phyloP scores from a whole-genome alignment of 2,888 invertebrate species.

The Globia sparganii region DNA sequence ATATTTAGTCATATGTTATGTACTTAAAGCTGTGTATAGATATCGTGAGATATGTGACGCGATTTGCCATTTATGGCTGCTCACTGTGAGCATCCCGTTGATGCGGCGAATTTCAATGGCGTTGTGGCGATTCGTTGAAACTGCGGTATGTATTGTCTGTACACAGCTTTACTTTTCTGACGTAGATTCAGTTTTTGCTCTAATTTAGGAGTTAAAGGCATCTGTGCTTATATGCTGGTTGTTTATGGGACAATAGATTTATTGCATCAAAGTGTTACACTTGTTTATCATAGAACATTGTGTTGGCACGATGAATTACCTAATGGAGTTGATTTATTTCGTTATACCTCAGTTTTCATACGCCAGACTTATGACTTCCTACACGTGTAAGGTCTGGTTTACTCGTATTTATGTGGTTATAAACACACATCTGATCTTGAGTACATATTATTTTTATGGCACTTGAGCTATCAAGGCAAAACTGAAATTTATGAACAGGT shows the following conservation, averaged over 20 bases:
- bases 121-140: background rate
- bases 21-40: background rate
- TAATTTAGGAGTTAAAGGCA: conserved; percentile 24
- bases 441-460: background rate
- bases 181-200: conserved; percentile 31
- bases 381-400: background rate
- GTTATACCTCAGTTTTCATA: conserved; percentile 19
- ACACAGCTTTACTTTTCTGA: conserved; percentile 8
- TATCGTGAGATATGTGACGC: background rate
- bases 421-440: conserved; percentile 27
- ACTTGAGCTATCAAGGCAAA: background rate
- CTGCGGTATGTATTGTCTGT: background rate
- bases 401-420: conserved; percentile 1
- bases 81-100: background rate
- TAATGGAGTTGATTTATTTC: conserved; percentile 18
- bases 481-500: background rate
- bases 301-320: conserved; percentile 10
- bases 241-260: conserved; percentile 8
- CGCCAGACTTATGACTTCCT: conserved; percentile 24
- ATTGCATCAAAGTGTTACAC: conserved; percentile 14
- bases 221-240: conserved; percentile 11
- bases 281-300: conserved; percentile 11
- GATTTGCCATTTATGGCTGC: background rate
- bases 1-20: conserved; percentile 21
- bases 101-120: background rate